Conservation (phyloP, 1,140 invertebrate genomes). For the Calycopis cecrops region DNA sequence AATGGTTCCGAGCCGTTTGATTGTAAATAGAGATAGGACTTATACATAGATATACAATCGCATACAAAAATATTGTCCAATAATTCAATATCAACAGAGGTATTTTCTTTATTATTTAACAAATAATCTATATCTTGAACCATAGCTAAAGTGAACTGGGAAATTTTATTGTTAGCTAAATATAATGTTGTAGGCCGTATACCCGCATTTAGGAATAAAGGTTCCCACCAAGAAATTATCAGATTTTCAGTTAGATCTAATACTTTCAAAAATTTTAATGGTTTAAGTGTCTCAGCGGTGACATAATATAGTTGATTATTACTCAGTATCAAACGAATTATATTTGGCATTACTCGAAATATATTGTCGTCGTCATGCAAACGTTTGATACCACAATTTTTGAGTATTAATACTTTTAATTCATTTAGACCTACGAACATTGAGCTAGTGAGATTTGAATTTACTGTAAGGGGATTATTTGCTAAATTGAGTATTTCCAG, state of each 20-base stretch:
- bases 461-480: constrained; percentile 69
- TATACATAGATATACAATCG: constrained; percentile 67
- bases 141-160: constrained; percentile 74
- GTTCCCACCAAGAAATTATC: constrained; percentile 67
- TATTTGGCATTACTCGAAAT: constrained; percentile 68
- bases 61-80: constrained; percentile 75
- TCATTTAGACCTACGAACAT: constrained; percentile 70
- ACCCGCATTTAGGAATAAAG: constrained; percentile 56
- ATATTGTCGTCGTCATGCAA: constrained; percentile 67
- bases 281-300: constrained; percentile 54
- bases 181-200: constrained; percentile 52
- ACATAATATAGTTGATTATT: constrained; percentile 70
- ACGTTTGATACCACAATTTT: constrained; percentile 67
- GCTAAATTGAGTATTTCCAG: constrained; percentile 72
- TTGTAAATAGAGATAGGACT: constrained; percentile 55
- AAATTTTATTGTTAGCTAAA: constrained; percentile 74
- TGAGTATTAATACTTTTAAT: constrained; percentile 67
- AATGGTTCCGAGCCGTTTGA: constrained; percentile 42
- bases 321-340: constrained; percentile 69
- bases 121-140: constrained; percentile 72
- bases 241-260: constrained; percentile 73
- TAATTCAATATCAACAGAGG: constrained; percentile 56
- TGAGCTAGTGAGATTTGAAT: constrained; percentile 45
- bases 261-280: constrained; percentile 57
- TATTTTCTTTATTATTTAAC: constrained; percentile 40